Conservation (phyloP, 2,797 vertebrate species). For the Sebastes cheni region DNA sequence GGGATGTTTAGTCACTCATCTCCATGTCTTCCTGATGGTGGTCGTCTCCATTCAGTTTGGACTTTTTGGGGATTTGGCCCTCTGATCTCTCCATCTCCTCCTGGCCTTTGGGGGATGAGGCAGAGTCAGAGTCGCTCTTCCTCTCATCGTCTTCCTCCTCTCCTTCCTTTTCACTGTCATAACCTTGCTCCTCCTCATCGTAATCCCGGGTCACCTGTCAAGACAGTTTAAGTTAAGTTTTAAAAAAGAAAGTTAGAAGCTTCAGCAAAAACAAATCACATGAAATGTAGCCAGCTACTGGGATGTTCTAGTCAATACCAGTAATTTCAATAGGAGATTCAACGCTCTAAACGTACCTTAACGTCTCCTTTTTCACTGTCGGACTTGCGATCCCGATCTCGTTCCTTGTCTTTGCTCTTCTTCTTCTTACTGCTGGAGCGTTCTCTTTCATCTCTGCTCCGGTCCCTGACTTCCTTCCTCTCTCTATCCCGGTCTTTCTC, state of each 20-base stretch:
- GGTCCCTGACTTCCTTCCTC: slow-evolving; percentile 86
- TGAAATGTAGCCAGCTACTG: neutral
- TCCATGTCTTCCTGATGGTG: slow-evolving; percentile 98
- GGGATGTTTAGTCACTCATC: slow-evolving; percentile 91
- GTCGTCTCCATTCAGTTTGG: slow-evolving; percentile 94
- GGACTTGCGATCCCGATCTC: slow-evolving; percentile 83
- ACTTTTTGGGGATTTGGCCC: slow-evolving; percentile 83
- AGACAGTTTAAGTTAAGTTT: neutral
- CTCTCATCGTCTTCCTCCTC: slow-evolving; percentile 95
- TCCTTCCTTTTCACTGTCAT: slow-evolving; percentile 93
- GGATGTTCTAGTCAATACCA: too few species aligned
- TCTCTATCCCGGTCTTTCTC: slow-evolving; percentile 92
- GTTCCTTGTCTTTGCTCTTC: slow-evolving; percentile 95
- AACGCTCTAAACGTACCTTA: slow-evolving; percentile 76
- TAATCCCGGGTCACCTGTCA: slow-evolving; percentile 96
- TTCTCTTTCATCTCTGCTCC: slow-evolving; percentile 90
- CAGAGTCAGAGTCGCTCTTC: slow-evolving; percentile 83
- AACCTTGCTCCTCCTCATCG: slow-evolving; percentile 97
- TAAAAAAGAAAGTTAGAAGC: neutral
- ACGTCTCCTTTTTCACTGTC: slow-evolving; percentile 95
- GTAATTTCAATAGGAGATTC: rapidly evolving
- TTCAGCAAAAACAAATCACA: neutral
- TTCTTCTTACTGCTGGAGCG: slow-evolving; percentile 94
- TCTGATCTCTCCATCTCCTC: slow-evolving; percentile 77
- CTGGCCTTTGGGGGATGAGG: slow-evolving; percentile 82